phyloP scores from a whole-genome alignment of 2,113 vertebrate genomes.

The Cephalopholis sonnerati region DNA sequence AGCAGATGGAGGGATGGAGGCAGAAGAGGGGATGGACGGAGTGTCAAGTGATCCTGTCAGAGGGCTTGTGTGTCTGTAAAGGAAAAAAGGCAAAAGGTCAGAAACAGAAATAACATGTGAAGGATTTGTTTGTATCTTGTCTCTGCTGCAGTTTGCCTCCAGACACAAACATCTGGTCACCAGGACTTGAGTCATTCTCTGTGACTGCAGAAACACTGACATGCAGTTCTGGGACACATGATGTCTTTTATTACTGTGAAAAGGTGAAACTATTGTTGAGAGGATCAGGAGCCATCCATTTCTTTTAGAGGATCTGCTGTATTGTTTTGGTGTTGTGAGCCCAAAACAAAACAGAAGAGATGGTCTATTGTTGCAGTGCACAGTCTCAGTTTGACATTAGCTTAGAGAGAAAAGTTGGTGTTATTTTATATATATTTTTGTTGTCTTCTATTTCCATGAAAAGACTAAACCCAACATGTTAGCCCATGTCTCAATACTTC shows the following conservation, averaged over 20 bases:
- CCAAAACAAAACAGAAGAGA: not conserved
- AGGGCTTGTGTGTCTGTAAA: constrained; percentile 60
- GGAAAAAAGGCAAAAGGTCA: constrained; percentile 18
- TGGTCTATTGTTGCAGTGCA: not conserved
- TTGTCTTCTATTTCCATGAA: not conserved
- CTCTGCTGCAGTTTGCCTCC: not conserved
- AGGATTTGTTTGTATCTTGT: not conserved
- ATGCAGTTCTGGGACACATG: not conserved
- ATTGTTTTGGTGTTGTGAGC: not conserved
- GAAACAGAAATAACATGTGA: not conserved
- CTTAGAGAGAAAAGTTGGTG: not conserved
- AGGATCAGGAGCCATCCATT: not conserved
- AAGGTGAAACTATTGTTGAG: not conserved
- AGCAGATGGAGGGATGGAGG: constrained; percentile 31
- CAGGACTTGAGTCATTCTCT: not conserved
- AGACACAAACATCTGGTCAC: not conserved
- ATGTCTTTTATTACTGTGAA: constrained; percentile 3
- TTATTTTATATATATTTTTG: not conserved
- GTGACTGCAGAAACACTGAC: not conserved
- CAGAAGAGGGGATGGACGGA: constrained; percentile 11
- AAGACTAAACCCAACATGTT: not conserved
- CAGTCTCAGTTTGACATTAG: not conserved
- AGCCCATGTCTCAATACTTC: not conserved
- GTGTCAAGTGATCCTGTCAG: constrained; percentile 46
- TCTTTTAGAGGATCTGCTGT: not conserved